Evolutionary conservation across 2,113 vertebrate genomes (phyloP).

Genomic region (Ciconia maguari): DNA sequence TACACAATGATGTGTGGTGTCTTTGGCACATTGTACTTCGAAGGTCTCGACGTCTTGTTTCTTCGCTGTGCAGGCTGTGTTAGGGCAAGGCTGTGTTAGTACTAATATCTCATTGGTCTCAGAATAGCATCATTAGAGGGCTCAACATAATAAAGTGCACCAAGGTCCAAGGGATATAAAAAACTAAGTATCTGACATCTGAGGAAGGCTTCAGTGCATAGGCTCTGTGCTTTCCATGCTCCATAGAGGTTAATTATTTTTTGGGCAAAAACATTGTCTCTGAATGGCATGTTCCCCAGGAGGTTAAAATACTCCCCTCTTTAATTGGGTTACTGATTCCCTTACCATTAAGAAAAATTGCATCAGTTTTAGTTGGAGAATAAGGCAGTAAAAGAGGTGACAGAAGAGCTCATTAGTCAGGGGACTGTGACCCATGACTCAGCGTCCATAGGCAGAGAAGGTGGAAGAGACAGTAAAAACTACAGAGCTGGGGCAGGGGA

Average conservation of each 20-base stretch:
- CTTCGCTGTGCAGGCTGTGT: background rate
- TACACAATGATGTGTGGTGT: background rate
- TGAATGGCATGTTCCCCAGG: background rate
- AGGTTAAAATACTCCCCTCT: background rate
- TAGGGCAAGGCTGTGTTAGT: background rate
- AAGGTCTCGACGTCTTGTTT: background rate
- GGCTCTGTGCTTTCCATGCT: background rate
- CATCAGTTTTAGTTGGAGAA: background rate
- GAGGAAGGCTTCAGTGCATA: background rate
- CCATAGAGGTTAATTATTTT: background rate
- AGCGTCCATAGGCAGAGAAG: background rate
- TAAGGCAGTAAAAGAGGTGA: background rate
- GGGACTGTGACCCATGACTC: fast-evolving
- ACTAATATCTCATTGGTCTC: background rate
- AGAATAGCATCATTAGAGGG: background rate
- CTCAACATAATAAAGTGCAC: background rate
- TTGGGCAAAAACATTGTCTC: background rate
- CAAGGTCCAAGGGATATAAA: background rate
- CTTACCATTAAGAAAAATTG: background rate
- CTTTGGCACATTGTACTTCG: background rate
- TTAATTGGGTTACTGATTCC: background rate
- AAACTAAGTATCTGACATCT: background rate
- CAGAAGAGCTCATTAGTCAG: background rate
- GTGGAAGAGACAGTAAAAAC: background rate
- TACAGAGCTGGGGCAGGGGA: background rate